phyloP scores from a whole-genome alignment of 2,797 vertebrate genomes.

The Ctenopoma multispine region DNA sequence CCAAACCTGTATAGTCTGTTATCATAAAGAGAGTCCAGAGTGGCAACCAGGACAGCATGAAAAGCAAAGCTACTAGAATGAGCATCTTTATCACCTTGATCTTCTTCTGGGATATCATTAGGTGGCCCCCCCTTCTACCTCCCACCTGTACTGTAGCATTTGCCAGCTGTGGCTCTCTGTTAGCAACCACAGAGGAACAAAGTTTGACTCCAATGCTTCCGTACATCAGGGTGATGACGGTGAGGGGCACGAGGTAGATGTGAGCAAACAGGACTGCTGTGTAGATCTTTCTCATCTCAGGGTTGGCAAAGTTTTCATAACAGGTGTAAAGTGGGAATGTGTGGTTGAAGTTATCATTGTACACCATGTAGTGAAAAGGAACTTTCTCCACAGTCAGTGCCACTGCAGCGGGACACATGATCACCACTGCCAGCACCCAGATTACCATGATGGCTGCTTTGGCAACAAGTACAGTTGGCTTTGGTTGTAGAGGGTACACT shows the following conservation, averaged over 20 bases:
- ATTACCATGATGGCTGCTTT: constrained; percentile 83
- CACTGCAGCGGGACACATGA: constrained; percentile 85
- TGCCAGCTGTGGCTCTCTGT: constrained; percentile 64
- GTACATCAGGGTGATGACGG: constrained; percentile 84
- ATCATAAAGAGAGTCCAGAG: constrained; percentile 89
- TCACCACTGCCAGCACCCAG: constrained; percentile 82
- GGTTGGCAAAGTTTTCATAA: constrained; percentile 85
- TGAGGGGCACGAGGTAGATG: constrained; percentile 85
- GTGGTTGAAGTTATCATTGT: constrained; percentile 76
- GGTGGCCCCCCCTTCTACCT: constrained; percentile 57
- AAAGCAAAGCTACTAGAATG: constrained; percentile 84
- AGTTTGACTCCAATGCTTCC: constrained; percentile 83
- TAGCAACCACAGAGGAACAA: constrained; percentile 75
- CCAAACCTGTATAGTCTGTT: constrained; percentile 80
- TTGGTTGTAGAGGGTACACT: constrained; percentile 85
- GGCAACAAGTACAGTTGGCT: constrained; percentile 79
- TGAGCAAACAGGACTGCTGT: constrained; percentile 84
- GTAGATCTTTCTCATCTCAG: constrained; percentile 85
- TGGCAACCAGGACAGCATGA: constrained; percentile 88
- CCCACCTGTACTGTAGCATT: constrained; percentile 17
- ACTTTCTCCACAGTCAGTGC: constrained; percentile 81
- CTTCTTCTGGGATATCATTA: constrained; percentile 80
- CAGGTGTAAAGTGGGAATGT: constrained; percentile 82
- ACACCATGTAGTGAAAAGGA: constrained; percentile 80
- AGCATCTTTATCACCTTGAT: constrained; percentile 88